A percentile compares a stretch with the other conserved stretches of the same genome.
These are phyloP conservation scores for Boloria selene DNA, from an alignment of 2,888 invertebrate genomes.

Conservation along the genomic window DNA sequence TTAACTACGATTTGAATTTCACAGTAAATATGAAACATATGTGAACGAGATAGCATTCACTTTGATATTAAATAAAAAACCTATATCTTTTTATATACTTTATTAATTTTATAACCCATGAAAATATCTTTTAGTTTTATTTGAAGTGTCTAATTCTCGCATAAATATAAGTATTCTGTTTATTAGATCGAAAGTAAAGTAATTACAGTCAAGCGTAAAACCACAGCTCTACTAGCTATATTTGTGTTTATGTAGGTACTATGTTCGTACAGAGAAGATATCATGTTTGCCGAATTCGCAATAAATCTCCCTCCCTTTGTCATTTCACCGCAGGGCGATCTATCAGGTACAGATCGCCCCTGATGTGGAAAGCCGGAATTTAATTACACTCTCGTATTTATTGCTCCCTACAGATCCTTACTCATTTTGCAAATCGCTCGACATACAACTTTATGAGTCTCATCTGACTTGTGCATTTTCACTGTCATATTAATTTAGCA, in stretches of 20 bases:
- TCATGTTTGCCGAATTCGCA: constrained; percentile 18
- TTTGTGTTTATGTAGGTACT: too few species aligned
- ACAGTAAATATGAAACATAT: neutral
- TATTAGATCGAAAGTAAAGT: too few species aligned
- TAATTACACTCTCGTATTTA: constrained; percentile 65
- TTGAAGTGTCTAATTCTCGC: too few species aligned
- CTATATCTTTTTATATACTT: too few species aligned
- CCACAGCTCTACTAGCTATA: too few species aligned
- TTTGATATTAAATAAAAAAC: too few species aligned
- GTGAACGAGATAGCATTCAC: neutral
- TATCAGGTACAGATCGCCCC: constrained; percentile 47
- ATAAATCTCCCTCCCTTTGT: constrained; percentile 52
- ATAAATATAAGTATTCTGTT: too few species aligned
- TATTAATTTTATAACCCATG: too few species aligned
- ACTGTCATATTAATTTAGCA: neutral
- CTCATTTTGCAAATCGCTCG: constrained; percentile 7
- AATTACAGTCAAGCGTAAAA: too few species aligned
- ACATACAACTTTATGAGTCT: constrained; percentile 14
- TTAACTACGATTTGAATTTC: too few species aligned
- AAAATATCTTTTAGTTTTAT: too few species aligned
- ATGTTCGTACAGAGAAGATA: neutral
- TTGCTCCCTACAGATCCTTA: constrained; percentile 50
- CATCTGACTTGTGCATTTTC: neutral
- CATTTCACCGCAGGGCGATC: constrained; percentile 49
- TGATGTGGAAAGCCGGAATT: constrained; percentile 56